These are phyloP conservation scores for Helogale parvula DNA, from an alignment of 2,113 vertebrate species.

Conservation along the genomic window DNA sequence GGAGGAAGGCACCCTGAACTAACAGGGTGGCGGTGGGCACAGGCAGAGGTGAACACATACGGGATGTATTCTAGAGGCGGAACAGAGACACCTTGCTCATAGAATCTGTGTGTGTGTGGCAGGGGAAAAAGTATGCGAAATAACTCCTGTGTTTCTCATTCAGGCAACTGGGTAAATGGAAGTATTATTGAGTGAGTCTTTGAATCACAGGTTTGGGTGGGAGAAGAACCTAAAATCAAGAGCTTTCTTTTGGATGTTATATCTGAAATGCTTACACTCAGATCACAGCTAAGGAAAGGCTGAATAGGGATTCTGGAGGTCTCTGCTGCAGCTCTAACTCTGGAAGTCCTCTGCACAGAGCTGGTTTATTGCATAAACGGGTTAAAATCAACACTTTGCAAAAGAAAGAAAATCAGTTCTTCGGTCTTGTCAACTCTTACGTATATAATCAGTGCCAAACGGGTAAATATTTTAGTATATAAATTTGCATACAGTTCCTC, in stretches of 20 bases:
- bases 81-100: neutral
- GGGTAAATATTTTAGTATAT: neutral
- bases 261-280: neutral
- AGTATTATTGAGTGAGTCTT: neutral
- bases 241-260: neutral
- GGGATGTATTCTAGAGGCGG: neutral
- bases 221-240: neutral
- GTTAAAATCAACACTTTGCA: conserved; percentile 33
- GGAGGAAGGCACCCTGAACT: neutral
- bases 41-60: neutral
- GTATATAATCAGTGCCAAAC: neutral
- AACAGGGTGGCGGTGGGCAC: neutral
- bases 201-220: neutral
- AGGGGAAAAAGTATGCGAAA: neutral
- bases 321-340: neutral
- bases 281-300: neutral
- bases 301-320: neutral
- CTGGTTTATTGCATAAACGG: neutral
- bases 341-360: neutral
- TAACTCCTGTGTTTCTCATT: neutral
- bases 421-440: neutral
- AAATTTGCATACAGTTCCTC: neutral
- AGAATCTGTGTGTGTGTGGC: neutral
- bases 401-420: neutral
- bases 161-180: neutral